Percentiles rank a stretch among this genome's conserved stretches.
Conservation (phyloP, 2,113 vertebrate species). For the Phylloscopus trochiloides region DNA sequence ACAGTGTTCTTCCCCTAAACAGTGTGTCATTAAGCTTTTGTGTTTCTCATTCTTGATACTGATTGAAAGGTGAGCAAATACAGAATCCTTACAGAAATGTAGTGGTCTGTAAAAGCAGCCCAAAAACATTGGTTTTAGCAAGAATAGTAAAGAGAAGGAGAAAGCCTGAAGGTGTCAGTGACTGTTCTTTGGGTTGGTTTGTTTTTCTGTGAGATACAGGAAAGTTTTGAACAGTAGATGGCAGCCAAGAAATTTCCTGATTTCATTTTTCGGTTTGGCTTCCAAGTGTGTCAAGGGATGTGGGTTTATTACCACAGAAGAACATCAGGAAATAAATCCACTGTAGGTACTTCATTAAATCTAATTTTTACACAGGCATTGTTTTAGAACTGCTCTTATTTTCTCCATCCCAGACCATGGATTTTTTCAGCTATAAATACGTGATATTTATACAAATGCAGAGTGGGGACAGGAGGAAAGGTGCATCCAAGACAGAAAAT, state of each 20-base stretch:
- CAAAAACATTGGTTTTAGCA: not conserved
- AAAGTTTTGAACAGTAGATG: constrained; percentile 54
- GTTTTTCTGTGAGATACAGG: not conserved
- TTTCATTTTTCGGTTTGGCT: not conserved
- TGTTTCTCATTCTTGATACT: not conserved
- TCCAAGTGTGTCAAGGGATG: not conserved
- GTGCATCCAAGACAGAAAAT: not conserved
- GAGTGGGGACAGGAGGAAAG: not conserved
- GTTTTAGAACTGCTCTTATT: not conserved
- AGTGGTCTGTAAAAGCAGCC: not conserved
- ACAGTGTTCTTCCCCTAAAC: not conserved
- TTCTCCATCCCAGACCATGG: not conserved
- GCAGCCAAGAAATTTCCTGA: constrained; percentile 52
- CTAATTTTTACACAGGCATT: not conserved
- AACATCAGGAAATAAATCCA: constrained; percentile 16
- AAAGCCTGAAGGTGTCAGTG: not conserved
- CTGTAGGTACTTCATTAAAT: not conserved
- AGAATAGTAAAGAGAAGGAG: not conserved
- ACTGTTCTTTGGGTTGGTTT: not conserved
- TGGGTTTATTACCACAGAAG: not conserved
- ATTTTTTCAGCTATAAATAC: not conserved
- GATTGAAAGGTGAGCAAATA: not conserved
- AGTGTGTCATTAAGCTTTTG: not conserved
- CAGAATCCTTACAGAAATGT: not conserved
- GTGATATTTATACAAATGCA: not conserved